Evolutionary conservation across 2,797 vertebrate genomes (phyloP).

Genomic region (Lepilemur septentrionalis): DNA sequence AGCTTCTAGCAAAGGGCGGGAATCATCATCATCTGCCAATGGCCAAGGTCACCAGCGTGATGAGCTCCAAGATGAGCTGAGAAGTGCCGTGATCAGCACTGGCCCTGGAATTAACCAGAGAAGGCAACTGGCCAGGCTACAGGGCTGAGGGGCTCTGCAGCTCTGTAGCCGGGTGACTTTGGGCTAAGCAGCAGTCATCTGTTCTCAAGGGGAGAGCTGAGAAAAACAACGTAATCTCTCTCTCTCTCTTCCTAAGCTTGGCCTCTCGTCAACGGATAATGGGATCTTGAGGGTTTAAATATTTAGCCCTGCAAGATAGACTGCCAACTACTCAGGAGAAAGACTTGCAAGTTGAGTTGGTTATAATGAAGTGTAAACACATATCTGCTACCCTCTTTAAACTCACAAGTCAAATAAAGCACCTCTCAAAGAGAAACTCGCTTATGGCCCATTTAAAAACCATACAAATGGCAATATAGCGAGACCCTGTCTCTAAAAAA

Average conservation of each 20-base stretch:
- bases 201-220: neutral
- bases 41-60: neutral
- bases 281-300: neutral
- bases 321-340: neutral
- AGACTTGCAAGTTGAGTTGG: neutral
- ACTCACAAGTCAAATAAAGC: neutral
- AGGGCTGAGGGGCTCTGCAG: neutral
- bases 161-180: neutral
- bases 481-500: neutral
- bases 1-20: neutral
- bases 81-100: rapidly evolving
- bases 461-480: neutral
- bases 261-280: neutral
- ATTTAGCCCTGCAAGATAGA: neutral
- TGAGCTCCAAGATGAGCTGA: neutral
- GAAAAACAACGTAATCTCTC: neutral
- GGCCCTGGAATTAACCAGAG: neutral
- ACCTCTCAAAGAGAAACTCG: neutral
- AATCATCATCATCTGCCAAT: neutral
- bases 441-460: neutral
- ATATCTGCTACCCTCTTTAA: neutral
- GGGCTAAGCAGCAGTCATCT: neutral
- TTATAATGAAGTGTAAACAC: neutral
- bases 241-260: neutral
- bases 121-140: neutral